phyloP scores from a whole-genome alignment of 2,888 invertebrate species.

The Erynnis tages region DNA sequence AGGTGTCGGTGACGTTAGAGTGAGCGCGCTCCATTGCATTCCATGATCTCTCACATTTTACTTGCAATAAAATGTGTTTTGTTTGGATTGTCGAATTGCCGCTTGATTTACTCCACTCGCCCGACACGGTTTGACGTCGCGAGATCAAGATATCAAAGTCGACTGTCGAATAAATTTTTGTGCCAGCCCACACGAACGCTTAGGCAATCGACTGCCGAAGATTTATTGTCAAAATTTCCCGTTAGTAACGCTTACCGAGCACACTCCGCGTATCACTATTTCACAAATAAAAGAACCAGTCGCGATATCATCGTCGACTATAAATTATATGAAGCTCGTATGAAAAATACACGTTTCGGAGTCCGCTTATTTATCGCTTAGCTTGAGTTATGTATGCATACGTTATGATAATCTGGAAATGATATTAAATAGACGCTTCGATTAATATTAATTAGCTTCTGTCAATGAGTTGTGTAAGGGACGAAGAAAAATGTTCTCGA shows the following conservation, averaged over 20 bases:
- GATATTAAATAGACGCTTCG: slow-evolving; percentile 56
- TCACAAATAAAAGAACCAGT: slow-evolving; percentile 81
- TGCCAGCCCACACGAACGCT: slow-evolving; percentile 76
- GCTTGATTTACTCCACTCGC: slow-evolving; percentile 44
- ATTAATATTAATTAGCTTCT: slow-evolving; percentile 45
- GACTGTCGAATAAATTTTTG: slow-evolving; percentile 73
- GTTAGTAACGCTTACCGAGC: slow-evolving; percentile 80
- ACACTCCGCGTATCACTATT: slow-evolving; percentile 80
- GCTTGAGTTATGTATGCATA: slow-evolving; percentile 68
- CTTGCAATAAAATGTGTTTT: slow-evolving; percentile 34
- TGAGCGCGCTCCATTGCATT: slow-evolving; percentile 52
- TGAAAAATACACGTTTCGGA: slow-evolving; percentile 77
- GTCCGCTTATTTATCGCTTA: slow-evolving; percentile 75
- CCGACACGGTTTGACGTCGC: slow-evolving; percentile 53
- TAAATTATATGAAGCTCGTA: slow-evolving; percentile 76
- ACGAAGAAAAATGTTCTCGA: slow-evolving; percentile 15
- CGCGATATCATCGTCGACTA: slow-evolving; percentile 78
- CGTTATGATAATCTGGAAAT: slow-evolving; percentile 57
- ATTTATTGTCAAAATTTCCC: slow-evolving; percentile 80
- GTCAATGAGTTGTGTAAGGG: slow-evolving; percentile 34
- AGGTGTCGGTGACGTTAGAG: slow-evolving; percentile 50
- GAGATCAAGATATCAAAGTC: slow-evolving; percentile 76
- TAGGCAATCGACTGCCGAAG: slow-evolving; percentile 79
- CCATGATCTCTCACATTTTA: slow-evolving; percentile 31
- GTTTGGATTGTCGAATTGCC: slow-evolving; percentile 43